These are phyloP conservation scores for Sula dactylatra DNA, from an alignment of 2,113 vertebrate genomes.

Conservation along the genomic window DNA sequence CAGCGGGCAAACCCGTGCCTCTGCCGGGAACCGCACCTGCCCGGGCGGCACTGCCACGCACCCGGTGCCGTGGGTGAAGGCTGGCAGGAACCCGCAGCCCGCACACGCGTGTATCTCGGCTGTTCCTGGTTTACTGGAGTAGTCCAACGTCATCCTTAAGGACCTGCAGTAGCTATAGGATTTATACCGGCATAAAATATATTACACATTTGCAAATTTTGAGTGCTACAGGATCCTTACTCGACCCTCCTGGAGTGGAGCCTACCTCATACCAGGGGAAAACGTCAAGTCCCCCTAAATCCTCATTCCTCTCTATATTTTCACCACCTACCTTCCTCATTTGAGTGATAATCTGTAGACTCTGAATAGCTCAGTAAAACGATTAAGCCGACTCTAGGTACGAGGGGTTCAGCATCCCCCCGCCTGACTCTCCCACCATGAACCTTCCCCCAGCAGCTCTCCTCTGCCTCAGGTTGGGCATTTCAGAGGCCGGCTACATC, in stretches of 20 bases:
- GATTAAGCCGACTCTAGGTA: background rate
- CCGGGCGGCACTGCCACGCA: background rate
- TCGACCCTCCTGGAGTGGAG: background rate
- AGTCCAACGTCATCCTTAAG: background rate
- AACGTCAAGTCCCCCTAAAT: background rate
- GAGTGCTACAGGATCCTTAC: background rate
- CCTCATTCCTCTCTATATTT: background rate
- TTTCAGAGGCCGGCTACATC: background rate
- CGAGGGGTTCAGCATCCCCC: background rate
- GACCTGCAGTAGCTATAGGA: background rate
- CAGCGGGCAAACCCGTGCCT: background rate
- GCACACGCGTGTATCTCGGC: background rate
- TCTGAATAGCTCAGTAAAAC: background rate
- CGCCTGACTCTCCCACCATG: background rate
- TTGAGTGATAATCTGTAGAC: background rate
- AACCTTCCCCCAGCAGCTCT: background rate
- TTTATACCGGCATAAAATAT: background rate
- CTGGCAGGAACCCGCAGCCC: background rate
- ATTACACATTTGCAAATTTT: background rate
- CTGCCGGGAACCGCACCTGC: background rate
- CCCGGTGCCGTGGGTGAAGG: rapidly evolving
- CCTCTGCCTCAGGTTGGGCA: background rate
- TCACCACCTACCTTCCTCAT: background rate
- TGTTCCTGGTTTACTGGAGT: background rate
- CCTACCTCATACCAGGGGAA: background rate